A percentile compares a stretch with the other conserved stretches of the same genome.
Conservation (phyloP, 2,888 invertebrate species). For the Eupelmus urozonus region DNA sequence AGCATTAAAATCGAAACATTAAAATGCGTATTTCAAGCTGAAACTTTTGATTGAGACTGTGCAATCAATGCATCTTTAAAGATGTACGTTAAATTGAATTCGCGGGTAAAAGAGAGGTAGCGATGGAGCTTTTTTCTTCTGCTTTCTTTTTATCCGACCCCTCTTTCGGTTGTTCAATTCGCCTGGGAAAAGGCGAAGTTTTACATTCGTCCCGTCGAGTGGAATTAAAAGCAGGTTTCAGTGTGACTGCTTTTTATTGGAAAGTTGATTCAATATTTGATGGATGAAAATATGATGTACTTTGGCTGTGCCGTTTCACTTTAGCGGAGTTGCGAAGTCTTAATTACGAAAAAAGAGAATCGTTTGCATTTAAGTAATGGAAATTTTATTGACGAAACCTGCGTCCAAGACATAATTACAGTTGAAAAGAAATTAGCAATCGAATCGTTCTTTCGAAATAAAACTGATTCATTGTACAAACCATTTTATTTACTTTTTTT, state of each 20-base stretch:
- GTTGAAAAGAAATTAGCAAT: too few relatives aligned
- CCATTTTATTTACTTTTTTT: neutral
- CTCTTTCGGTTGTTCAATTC: constrained; percentile 53
- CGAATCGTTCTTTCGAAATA: neutral
- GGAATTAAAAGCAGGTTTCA: constrained; percentile 58
- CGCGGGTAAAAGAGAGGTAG: constrained; percentile 34
- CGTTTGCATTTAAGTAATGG: constrained; percentile 52
- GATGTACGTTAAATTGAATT: constrained; percentile 55
- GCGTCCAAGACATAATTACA: neutral
- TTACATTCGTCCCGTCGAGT: constrained; percentile 48
- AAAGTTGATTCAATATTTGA: constrained; percentile 60
- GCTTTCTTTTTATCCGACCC: constrained; percentile 40
- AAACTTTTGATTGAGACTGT: constrained; percentile 39
- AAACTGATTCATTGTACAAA: neutral
- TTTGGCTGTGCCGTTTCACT: constrained; percentile 23
- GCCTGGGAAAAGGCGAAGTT: constrained; percentile 55
- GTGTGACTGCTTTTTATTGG: constrained; percentile 54
- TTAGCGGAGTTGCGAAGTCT: constrained; percentile 43
- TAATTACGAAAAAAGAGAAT: constrained; percentile 52
- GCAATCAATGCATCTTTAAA: constrained; percentile 58
- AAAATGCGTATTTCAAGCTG: neutral
- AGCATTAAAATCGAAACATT: neutral
- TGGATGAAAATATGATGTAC: constrained; percentile 57
- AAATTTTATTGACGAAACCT: constrained; percentile 49
- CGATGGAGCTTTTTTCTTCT: constrained; percentile 15